Percentiles rank a stretch among this genome's conserved stretches.
Evolutionary conservation across 2,797 vertebrate genomes (phyloP).

Genomic region (Pampus argenteus): DNA sequence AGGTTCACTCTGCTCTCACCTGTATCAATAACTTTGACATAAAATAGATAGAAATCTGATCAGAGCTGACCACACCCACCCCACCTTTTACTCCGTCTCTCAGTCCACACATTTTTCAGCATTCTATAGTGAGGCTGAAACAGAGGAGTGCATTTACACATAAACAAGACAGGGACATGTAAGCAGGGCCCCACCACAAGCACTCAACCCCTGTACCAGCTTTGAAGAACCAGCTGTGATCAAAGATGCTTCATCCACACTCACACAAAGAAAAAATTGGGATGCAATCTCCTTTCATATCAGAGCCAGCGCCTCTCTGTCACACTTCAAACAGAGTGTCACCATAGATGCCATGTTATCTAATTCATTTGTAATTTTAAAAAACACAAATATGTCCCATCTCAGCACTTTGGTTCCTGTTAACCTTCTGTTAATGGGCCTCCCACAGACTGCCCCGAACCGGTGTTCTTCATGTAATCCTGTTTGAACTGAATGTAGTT

Average conservation of each 20-base stretch:
- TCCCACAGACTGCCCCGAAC: no score
- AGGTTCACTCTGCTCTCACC: no score
- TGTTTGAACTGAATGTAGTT: no score
- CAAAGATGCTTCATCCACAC: slow-evolving; percentile 31
- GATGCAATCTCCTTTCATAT: slow-evolving; percentile 18
- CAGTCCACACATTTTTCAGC: slow-evolving; percentile 12
- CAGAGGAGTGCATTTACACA: slow-evolving; percentile 25
- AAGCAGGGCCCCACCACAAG: slow-evolving; percentile 5
- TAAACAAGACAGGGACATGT: slow-evolving; percentile 29
- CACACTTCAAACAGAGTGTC: slow-evolving; percentile 26
- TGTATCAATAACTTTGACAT: slow-evolving; percentile 45
- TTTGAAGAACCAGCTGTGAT: slow-evolving; percentile 40
- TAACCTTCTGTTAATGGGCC: no score
- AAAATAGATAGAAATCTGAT: slow-evolving; percentile 44
- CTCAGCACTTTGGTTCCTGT: background rate
- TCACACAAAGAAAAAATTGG: background rate
- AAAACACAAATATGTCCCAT: background rate
- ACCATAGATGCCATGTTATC: background rate
- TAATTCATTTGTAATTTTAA: slow-evolving; percentile 14
- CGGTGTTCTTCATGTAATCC: no score
- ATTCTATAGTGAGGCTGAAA: slow-evolving; percentile 4
- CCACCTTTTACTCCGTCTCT: slow-evolving; percentile 18
- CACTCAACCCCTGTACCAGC: slow-evolving; percentile 14
- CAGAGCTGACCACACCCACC: slow-evolving; percentile 11
- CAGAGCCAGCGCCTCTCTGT: slow-evolving; percentile 15